Evolutionary conservation across 2,113 vertebrate genomes (phyloP), one percentile per base, ranked within the genome.

Genomic region (Toxostoma redivivum): DNA sequence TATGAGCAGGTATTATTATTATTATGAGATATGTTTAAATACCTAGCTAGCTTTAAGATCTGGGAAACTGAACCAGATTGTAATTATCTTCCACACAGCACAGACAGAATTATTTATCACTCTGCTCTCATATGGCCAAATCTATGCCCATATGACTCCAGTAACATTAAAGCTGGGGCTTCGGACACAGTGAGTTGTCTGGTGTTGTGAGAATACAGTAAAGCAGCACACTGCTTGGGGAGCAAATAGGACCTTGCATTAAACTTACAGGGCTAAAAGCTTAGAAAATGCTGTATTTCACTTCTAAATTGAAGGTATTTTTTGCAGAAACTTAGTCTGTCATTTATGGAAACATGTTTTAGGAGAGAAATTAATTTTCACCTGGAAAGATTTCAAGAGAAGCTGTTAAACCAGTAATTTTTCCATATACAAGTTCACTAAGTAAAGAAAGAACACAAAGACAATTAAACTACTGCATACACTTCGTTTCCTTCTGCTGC

Each of bases 401-500:
- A 86, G 33, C 20, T 40, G n/a, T 60, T 76, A 69, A 88, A 85
- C 35, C 61, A 81, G 21, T 51, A 31, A 1, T 66, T 81, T 88
- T 74, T 64, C 62, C 45, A 33, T 50, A 22, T 22, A 53, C 19
- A 88, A 65, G 22, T 65, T 78, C 31, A 35, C 42, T 38, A 62
- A 62, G 45, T 38, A 57, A 35, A 69, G 45, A 90, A 86, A 66
- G 44, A 73, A 66, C 35, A 37, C 33, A 21, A 28, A 42, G 35
- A 88, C 50, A 88, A 64, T 81, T 74, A 85, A 64, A 65, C 40
- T 95, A 45, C 62, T 90, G 62, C 62, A 66, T 25, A 8, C 69
- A 38, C 23, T 61, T 83, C 5, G 2, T 80, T 82, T 92, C 82
- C 62, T 88, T 45, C 86, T 88, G 66, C 67, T 86, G 56, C 58